phyloP scores from a whole-genome alignment of 2,797 vertebrate species.

The Kryptopterus vitreolus region DNA sequence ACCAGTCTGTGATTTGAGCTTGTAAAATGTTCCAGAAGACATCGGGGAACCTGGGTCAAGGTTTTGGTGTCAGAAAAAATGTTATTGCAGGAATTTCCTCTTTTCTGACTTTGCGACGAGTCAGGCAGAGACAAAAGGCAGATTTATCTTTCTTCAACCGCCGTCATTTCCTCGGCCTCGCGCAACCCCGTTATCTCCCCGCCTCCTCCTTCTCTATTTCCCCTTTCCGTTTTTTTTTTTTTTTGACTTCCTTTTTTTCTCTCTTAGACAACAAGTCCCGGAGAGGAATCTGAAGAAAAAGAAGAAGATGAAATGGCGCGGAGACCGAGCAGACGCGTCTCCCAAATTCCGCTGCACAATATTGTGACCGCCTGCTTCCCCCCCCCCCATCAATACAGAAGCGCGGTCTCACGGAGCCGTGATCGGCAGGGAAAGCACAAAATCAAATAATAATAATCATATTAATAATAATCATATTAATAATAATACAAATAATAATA shows the following conservation, averaged over 20 bases:
- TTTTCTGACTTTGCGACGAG: background rate
- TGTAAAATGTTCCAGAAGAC: background rate
- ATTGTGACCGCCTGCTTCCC: constrained; percentile 71
- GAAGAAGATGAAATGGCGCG: constrained; percentile 85
- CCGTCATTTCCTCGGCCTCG: constrained; percentile 34
- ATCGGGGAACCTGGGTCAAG: background rate
- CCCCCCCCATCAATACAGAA: background rate
- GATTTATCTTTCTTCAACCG: constrained; percentile 10
- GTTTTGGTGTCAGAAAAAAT: background rate
- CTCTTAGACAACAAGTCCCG: constrained; percentile 81
- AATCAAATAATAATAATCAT: background rate
- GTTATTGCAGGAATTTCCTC: background rate
- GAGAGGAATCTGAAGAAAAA: constrained; percentile 87
- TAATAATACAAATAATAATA: background rate
- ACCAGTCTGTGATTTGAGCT: background rate
- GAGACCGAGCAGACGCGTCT: constrained; percentile 75
- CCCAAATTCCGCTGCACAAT: constrained; percentile 83
- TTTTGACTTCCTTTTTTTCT: constrained; percentile 1
- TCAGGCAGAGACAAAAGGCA: background rate
- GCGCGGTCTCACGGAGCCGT: constrained; percentile 26
- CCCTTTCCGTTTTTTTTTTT: background rate
- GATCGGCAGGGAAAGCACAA: constrained; percentile 7
- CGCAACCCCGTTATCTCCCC: constrained; percentile 45
- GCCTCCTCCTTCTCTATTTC: background rate
- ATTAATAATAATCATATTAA: too few species aligned